A percentile compares a stretch with the other conserved stretches of the same genome.
These are phyloP conservation scores for Uromys caudimaculatus DNA, from an alignment of 2,797 vertebrate genomes.

Conservation along the genomic window DNA sequence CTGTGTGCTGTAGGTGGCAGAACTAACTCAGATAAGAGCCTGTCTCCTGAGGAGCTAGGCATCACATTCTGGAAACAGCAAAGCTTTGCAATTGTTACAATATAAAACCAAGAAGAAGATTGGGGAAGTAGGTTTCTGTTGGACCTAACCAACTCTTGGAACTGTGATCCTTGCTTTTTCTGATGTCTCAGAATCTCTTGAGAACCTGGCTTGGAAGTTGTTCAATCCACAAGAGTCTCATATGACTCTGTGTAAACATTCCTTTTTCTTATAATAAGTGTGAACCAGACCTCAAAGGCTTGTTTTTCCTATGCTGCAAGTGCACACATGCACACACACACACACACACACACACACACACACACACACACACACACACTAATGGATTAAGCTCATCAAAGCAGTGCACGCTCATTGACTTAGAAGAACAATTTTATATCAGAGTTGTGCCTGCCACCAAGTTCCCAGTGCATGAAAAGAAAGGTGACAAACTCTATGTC, in stretches of 20 bases:
- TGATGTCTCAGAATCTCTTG: background rate
- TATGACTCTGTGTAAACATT: background rate
- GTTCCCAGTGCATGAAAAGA: background rate
- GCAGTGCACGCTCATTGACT: background rate
- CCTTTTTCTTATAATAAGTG: background rate
- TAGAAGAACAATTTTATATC: slow-evolving; percentile 26
- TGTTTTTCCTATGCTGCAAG: background rate
- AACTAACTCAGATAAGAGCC: slow-evolving; percentile 77
- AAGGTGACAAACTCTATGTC: background rate
- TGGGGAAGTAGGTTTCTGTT: background rate
- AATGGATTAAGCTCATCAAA: background rate
- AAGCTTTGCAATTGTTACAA: slow-evolving; percentile 33
- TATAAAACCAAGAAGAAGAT: slow-evolving; percentile 58
- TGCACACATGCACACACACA: background rate
- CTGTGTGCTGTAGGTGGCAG: slow-evolving; percentile 87
- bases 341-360: background rate
- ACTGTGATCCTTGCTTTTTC: background rate
- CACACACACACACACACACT: background rate
- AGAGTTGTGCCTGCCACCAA: background rate
- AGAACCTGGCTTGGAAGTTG: slow-evolving; percentile 5
- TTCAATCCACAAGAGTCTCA: background rate
- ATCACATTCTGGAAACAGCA: background rate
- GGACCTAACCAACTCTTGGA: background rate
- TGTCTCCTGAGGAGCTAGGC: background rate
- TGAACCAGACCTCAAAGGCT: background rate